Evolutionary conservation across 2,113 vertebrate genomes (phyloP).

Genomic region (Oncorhynchus keta): DNA sequence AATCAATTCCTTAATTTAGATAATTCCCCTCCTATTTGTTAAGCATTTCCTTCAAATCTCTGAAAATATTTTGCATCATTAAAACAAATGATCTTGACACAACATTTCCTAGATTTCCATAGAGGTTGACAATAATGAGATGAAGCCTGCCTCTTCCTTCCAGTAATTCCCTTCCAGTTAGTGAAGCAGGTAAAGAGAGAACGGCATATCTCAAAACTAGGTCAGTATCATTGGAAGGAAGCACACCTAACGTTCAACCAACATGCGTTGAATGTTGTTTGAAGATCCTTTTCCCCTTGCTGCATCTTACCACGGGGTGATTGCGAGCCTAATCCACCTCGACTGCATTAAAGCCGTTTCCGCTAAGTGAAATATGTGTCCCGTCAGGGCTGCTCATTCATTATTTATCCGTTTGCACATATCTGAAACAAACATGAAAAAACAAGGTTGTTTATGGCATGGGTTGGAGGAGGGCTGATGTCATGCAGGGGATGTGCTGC

Average conservation of each 20-base stretch:
- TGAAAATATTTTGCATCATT: constrained; percentile 8
- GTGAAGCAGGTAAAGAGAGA: constrained; percentile 18
- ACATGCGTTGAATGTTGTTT: constrained; percentile 53
- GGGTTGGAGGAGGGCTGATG: constrained; percentile 64
- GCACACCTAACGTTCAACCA: constrained; percentile 47
- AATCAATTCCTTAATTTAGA: constrained; percentile 14
- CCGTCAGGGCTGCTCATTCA: constrained; percentile 71
- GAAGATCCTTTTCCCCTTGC: constrained; percentile 47
- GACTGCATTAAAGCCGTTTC: constrained; percentile 73
- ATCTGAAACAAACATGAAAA: constrained; percentile 66
- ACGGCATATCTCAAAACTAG: constrained; percentile 45
- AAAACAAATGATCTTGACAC: background rate
- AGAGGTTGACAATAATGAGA: background rate
- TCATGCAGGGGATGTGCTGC: constrained; percentile 61
- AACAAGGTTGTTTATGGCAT: constrained; percentile 66
- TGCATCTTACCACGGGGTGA: constrained; percentile 47
- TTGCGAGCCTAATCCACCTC: constrained; percentile 62
- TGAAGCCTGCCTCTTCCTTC: background rate
- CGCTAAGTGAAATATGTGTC: constrained; percentile 73
- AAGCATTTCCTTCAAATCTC: constrained; percentile 17
- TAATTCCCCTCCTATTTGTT: background rate
- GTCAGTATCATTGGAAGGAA: constrained; percentile 52
- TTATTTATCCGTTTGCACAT: constrained; percentile 75
- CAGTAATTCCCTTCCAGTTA: background rate
- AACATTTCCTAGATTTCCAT: background rate